These are phyloP conservation scores for Sinhomidia bicolor DNA, from an alignment of 2,888 invertebrate species.

Conservation along the genomic window DNA sequence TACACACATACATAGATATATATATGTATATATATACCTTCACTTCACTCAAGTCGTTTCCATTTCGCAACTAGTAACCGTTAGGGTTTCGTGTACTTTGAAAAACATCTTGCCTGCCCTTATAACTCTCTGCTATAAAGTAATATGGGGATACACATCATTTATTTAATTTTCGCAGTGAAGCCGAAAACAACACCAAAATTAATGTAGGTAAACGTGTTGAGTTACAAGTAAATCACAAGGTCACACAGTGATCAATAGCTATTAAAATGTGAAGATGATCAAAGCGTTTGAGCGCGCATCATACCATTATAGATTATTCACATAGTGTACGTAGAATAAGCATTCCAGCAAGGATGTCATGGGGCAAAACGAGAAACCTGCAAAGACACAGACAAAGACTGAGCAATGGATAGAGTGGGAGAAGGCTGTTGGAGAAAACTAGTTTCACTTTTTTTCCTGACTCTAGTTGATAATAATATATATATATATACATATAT, in stretches of 20 bases:
- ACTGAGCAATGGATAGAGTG: constrained; percentile 3
- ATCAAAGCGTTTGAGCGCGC: constrained; percentile 26
- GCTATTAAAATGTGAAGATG: constrained; percentile 58
- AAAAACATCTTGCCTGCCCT: too few relatives aligned
- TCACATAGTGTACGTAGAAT: neutral
- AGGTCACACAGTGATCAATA: constrained; percentile 41
- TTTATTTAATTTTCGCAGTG: too few relatives aligned
- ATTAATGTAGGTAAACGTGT: too few relatives aligned
- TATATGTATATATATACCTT: too few relatives aligned
- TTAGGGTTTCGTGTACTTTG: too few relatives aligned
- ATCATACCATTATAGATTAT: neutral
- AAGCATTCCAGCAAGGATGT: neutral
- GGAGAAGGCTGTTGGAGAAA: neutral
- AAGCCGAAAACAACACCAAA: too few relatives aligned
- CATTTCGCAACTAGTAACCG: too few relatives aligned
- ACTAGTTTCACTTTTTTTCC: constrained; percentile 14
- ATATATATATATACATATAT: too few relatives aligned
- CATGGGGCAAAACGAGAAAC: neutral
- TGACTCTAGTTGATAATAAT: neutral
- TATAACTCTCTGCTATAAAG: too few relatives aligned
- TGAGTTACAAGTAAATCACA: neutral
- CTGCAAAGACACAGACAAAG: neutral
- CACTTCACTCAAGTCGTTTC: too few relatives aligned
- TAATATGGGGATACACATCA: too few relatives aligned
- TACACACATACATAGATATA: too few relatives aligned